phyloP scores from a whole-genome alignment of 2,888 invertebrate species.

The Athrips mouffetella region DNA sequence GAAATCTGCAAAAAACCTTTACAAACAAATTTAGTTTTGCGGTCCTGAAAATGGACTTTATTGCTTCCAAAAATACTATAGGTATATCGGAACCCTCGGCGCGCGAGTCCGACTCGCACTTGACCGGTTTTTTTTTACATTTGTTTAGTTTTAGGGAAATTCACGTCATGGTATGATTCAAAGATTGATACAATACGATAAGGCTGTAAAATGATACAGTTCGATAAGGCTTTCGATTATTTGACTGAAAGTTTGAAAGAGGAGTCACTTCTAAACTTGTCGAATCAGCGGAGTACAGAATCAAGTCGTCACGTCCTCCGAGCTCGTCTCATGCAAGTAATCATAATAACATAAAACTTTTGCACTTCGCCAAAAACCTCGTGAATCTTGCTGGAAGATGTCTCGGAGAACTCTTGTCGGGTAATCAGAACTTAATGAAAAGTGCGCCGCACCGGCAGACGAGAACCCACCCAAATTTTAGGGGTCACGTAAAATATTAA shows the following conservation, averaged over 20 bases:
- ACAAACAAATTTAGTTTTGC: no score
- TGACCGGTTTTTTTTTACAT: no score
- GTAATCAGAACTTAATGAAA: constrained; percentile 77
- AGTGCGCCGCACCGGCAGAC: constrained; percentile 63
- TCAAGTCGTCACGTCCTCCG: constrained; percentile 48
- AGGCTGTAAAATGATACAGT: no score
- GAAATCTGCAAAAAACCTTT: no score
- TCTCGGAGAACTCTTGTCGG: constrained; percentile 57
- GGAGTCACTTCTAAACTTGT: not conserved
- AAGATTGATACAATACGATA: no score
- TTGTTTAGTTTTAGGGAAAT: no score
- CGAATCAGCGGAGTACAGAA: constrained; percentile 16
- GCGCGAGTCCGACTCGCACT: no score
- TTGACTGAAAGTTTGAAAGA: not conserved
- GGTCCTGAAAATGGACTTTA: no score
- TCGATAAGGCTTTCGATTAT: no score
- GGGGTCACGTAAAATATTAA: constrained; percentile 79
- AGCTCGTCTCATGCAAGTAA: constrained; percentile 66
- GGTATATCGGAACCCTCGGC: no score
- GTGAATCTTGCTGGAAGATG: constrained; percentile 56
- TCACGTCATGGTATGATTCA: no score
- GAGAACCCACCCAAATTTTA: constrained; percentile 64
- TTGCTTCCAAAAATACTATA: no score
- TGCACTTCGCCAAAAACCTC: constrained; percentile 70
- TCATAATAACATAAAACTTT: constrained; percentile 76